These are phyloP conservation scores for Tenthredo livida DNA, from an alignment of 2,888 invertebrate species.

Conservation along the genomic window DNA sequence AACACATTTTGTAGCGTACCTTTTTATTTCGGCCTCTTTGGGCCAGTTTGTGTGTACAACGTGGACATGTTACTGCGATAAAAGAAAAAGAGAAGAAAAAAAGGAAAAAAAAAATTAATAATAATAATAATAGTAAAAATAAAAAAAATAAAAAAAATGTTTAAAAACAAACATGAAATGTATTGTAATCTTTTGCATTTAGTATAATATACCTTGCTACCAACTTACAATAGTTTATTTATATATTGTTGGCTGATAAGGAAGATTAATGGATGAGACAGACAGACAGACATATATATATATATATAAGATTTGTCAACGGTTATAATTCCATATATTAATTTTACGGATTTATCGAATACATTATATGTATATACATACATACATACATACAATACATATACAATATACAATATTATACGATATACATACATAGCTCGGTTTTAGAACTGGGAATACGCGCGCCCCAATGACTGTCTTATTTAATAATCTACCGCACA, in stretches of 20 bases:
- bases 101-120: slow-evolving; percentile 61
- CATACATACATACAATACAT: not conserved
- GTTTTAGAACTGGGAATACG: not conserved
- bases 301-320: not conserved
- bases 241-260: slow-evolving; percentile 34
- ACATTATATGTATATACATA: not conserved
- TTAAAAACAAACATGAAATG: slow-evolving; percentile 67
- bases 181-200: slow-evolving; percentile 76
- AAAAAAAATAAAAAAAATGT: slow-evolving; percentile 62
- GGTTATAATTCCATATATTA: not conserved
- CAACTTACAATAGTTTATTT: slow-evolving; percentile 57
- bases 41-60: slow-evolving; percentile 69
- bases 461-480: slow-evolving; percentile 11
- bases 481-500: slow-evolving; percentile 40
- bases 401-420: not conserved
- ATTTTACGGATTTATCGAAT: not conserved
- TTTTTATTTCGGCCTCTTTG: slow-evolving; percentile 67
- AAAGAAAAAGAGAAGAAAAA: slow-evolving; percentile 58
- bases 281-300: not conserved
- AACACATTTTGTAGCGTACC: slow-evolving; percentile 69
- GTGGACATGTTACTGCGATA: slow-evolving; percentile 62
- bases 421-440: not conserved
- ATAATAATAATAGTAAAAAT: slow-evolving; percentile 60
- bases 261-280: slow-evolving; percentile 32
- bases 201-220: slow-evolving; percentile 76